Evolutionary conservation across 2,113 vertebrate genomes (phyloP).

Genomic region (Zosterops hypoxanthus): DNA sequence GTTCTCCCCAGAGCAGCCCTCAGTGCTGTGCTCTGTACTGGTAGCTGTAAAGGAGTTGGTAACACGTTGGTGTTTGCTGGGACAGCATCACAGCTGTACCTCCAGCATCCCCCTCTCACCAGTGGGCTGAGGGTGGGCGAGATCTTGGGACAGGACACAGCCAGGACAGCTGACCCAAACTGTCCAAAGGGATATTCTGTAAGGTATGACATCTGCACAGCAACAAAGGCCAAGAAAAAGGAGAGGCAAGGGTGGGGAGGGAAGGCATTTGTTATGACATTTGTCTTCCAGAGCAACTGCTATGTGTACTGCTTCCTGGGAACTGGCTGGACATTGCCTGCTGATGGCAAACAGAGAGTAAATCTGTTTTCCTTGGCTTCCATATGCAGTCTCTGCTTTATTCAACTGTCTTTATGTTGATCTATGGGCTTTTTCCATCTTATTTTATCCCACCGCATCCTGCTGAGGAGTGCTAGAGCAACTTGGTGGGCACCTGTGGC

Average conservation of each 20-base stretch:
- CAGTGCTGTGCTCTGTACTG: not conserved
- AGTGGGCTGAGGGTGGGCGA: not conserved
- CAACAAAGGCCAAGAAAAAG: not conserved
- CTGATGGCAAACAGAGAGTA: not conserved
- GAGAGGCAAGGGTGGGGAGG: not conserved
- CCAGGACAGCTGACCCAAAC: not conserved
- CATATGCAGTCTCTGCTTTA: not conserved
- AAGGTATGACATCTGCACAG: not conserved
- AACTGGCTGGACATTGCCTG: not conserved
- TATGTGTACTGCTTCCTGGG: not conserved
- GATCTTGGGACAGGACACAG: not conserved
- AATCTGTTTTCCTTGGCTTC: not conserved
- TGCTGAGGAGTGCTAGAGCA: not conserved
- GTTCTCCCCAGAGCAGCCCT: not conserved
- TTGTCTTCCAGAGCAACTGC: not conserved
- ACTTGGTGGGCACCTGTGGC: not conserved
- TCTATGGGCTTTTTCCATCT: not conserved
- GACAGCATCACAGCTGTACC: not conserved
- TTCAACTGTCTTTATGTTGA: not conserved
- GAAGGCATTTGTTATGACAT: not conserved
- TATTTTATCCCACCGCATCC: not conserved
- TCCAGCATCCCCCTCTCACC: not conserved
- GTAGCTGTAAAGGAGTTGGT: not conserved
- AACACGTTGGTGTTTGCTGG: not conserved
- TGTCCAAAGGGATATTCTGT: not conserved